phyloP scores from a whole-genome alignment of 1,140 invertebrate species.

The Megalopta genalis region DNA sequence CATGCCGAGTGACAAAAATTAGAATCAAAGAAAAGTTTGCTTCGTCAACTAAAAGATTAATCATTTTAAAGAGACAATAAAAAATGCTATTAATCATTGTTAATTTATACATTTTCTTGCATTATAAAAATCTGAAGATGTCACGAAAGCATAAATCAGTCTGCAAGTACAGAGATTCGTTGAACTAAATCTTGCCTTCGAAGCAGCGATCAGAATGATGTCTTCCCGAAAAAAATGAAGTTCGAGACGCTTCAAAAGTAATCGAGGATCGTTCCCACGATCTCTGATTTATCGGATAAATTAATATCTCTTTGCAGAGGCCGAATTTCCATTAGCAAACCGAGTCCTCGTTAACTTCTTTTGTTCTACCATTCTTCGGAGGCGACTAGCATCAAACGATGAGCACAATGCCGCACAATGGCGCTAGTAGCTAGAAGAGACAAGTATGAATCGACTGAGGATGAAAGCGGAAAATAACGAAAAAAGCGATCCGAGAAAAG shows the following conservation, averaged over 20 bases:
- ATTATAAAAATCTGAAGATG: no score
- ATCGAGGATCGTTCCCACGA: conserved; percentile 1
- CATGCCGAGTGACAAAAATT: no score
- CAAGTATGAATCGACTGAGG: conserved; percentile 21
- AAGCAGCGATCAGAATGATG: no score
- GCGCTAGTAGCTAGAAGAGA: not conserved
- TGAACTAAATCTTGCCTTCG: no score
- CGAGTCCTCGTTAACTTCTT: not conserved
- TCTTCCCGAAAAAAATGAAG: not conserved
- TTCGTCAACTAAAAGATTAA: no score
- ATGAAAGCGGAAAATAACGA: not conserved
- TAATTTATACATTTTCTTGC: no score
- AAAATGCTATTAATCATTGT: no score
- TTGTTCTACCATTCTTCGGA: not conserved
- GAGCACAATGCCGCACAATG: conserved; percentile 20
- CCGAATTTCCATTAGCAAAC: conserved; percentile 36
- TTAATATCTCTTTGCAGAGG: conserved; percentile 46
- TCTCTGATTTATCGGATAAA: conserved; percentile 10
- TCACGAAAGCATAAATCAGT: no score
- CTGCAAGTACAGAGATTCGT: no score
- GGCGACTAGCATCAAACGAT: not conserved
- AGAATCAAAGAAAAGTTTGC: no score
- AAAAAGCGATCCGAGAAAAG: not conserved
- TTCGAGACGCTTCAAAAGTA: not conserved
- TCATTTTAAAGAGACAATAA: no score